Evolutionary conservation across 2,113 vertebrate genomes (phyloP).

Genomic region (Callochromis pleurospilus): DNA sequence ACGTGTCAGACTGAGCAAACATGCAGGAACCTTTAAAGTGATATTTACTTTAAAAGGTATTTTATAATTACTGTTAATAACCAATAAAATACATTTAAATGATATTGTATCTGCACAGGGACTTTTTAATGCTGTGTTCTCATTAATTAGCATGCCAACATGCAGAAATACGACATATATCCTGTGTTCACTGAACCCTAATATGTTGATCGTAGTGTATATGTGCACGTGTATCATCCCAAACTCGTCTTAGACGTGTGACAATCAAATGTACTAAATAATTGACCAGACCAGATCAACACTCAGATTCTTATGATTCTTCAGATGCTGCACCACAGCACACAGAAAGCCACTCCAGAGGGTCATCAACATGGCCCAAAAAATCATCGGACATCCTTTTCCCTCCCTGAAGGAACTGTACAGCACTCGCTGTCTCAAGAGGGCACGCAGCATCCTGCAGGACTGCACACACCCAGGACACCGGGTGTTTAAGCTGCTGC

Average conservation of each 20-base stretch:
- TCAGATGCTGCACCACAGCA: too few species aligned
- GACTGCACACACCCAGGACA: too few species aligned
- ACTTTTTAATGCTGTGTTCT: background rate
- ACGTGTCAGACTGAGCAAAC: background rate
- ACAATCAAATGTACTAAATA: rapidly evolving
- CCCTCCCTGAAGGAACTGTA: too few species aligned
- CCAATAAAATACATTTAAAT: background rate
- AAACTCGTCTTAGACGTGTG: rapidly evolving
- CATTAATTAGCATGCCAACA: background rate
- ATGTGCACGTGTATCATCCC: rapidly evolving
- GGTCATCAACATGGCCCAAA: too few species aligned
- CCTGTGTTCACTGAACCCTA: rapidly evolving
- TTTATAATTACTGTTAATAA: background rate
- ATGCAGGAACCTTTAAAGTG: background rate
- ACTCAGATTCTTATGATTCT: background rate
- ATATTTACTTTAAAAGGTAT: background rate
- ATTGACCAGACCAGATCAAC: rapidly evolving
- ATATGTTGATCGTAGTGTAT: background rate
- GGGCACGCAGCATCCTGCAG: too few species aligned
- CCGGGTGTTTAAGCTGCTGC: too few species aligned
- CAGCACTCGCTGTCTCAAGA: too few species aligned
- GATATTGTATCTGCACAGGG: background rate
- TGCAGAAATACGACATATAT: background rate
- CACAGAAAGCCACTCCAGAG: too few species aligned
- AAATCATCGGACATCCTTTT: too few species aligned